Base-by-base conservation (phyloP, 2,797 vertebrate species). In the Crypturellus tataupa region DNA sequence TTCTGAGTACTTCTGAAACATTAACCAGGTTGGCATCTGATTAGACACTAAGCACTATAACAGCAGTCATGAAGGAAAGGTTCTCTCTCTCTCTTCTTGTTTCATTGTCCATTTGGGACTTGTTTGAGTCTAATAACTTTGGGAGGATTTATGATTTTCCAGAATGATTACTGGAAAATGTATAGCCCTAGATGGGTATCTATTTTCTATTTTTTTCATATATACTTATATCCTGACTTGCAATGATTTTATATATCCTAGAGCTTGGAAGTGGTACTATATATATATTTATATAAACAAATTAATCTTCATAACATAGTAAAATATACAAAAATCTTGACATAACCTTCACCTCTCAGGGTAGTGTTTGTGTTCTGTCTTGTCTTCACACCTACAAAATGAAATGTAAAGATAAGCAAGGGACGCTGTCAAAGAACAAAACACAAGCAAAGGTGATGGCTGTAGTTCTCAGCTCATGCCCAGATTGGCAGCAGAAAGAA, bases 331-430 rank as follows among this genome's bases (percentile, higher is more conserved):
- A 60, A 79, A 63, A 39, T 42, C 44, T 53, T 89, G 27, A 58
- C 47, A 55, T 82, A 80, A 89, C 1, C 4, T 94, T 75, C 12
- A 84, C 90, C 60, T 89, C 39, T 53, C 80, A 64, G 37, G 1
- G 14, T 55, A 71, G 12, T 21, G 20, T 90, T 92, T 90, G 68
- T 93, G 16, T 68, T 88, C 39, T 72, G 35, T 6, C 15, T 88
- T 91, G 88, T 90, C 67, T 64, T 81, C 46, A 80, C 53, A 47
- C 58, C 78, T 81, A 86, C 27, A 47, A 89, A 78, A 87, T 82
- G 23, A 90, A 89, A n/a, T 0, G 9, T 73, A 3, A 37, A 78
- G 68, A 44, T 35, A 79, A 85, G 18, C 12, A 87, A 72, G 55
- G 14, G 39, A 79, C 79, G 42, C n/a, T 3, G 86, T 91, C 3